Percentiles rank a stretch among this genome's conserved stretches.
phyloP scores from a whole-genome alignment of 2,888 invertebrate species.

The Epirrita christyi region DNA sequence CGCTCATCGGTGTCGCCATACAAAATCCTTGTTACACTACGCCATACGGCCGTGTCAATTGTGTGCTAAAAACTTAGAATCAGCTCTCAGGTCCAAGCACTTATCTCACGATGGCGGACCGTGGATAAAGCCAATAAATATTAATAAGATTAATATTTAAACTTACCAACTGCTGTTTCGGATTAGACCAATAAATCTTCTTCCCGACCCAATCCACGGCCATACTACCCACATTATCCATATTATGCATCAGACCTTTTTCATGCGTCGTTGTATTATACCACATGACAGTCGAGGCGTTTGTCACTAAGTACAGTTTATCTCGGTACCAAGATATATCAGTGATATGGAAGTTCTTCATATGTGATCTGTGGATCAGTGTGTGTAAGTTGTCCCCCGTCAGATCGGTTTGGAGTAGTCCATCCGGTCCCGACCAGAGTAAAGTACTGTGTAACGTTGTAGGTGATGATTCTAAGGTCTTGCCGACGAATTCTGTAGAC shows the following conservation, averaged over 20 bases:
- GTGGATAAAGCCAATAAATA: too few species aligned
- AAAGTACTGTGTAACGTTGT: constrained; percentile 86
- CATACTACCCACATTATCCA: constrained; percentile 90
- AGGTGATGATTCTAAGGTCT: constrained; percentile 85
- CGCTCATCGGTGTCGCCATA: too few species aligned
- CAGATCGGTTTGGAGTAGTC: constrained; percentile 92
- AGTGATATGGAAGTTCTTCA: constrained; percentile 86
- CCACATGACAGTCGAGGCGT: constrained; percentile 88
- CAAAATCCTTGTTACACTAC: too few species aligned
- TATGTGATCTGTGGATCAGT: constrained; percentile 85
- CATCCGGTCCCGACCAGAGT: constrained; percentile 91
- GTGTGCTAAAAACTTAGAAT: too few species aligned
- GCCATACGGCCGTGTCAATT: too few species aligned
- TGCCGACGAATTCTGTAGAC: constrained; percentile 90
- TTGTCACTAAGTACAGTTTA: constrained; percentile 89
- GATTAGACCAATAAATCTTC: constrained; percentile 96
- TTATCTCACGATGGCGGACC: too few species aligned
- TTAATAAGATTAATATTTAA: too few species aligned
- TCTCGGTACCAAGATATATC: constrained; percentile 93
- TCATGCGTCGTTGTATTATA: constrained; percentile 87
- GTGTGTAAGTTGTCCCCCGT: constrained; percentile 91
- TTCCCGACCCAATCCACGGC: constrained; percentile 96
- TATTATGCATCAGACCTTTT: constrained; percentile 84
- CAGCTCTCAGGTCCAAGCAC: too few species aligned
- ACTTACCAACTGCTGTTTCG: constrained; percentile 92